Evolutionary conservation across 1,140 invertebrate genomes (phyloP), one percentile per base, ranked within the genome.

Genomic region (Probaryconus sp.): DNA sequence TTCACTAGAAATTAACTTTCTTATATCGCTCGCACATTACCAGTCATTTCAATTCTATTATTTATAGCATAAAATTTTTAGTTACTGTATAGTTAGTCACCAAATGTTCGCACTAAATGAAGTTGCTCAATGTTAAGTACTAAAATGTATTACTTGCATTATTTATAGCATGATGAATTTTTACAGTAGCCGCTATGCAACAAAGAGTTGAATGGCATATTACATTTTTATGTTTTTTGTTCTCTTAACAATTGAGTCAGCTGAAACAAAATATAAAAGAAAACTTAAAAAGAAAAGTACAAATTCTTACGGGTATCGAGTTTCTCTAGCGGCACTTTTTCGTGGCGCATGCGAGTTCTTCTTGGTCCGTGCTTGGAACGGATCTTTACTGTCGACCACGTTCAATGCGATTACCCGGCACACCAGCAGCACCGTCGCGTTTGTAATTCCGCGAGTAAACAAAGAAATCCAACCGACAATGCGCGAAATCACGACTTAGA

Each of bases 291-390:
- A n/a, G n/a, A n/a, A n/a, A n/a, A n/a, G n/a, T n/a, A n/a, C n/a
- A 71, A 64, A 71, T 51, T 53, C 69, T 60, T 65, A 65, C 35
- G 60, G 60, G 37, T 60, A 72, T 45, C 11, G 20, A 65, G 40
- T 65, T 60, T 65, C 53, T 31, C 45, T 9, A 24, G 51, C 30
- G 20, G 33, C 48, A 28, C 45, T 64, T 64, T 72, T 51, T 58
- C 37, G 43, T 50, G 17, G 40, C 21, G 40, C 35, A 30, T 64
- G 53, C 65, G 65, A 47, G 42, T 47, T 50, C 58, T 64, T 14
- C 0, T 47, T 14, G 51, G 56, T 48, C 63, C 56, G 40, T 48
- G 45, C 56, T 68, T 43, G 55, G 53, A 45, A 43, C 43, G 28
- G 40, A 38, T 61, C 65, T 69, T 72, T 60, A 35, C 24, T 53